Evolutionary conservation across 2,797 vertebrate genomes (phyloP).

Genomic region (Anguilla marmorata): DNA sequence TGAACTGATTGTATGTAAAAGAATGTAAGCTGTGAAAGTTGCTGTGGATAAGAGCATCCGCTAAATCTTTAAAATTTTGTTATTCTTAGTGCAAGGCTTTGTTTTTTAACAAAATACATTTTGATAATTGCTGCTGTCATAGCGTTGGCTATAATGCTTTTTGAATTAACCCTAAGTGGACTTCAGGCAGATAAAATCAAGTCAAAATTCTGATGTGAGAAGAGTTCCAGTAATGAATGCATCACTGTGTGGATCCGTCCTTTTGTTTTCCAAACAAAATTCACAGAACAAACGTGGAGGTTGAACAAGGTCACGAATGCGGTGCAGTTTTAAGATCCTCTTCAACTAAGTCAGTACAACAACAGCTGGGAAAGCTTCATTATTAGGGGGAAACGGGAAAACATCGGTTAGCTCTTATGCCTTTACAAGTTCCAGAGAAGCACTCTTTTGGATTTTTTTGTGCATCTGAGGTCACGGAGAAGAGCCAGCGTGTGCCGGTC

Average conservation of each 20-base stretch:
- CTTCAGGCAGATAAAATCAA: neutral
- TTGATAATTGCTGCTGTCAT: neutral
- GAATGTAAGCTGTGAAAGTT: neutral
- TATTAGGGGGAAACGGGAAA: neutral
- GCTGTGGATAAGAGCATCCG: neutral
- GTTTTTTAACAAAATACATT: neutral
- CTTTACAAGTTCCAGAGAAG: neutral
- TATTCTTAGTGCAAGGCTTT: neutral
- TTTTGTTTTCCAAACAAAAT: neutral
- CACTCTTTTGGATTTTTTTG: neutral
- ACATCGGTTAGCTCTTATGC: neutral
- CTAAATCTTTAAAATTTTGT: neutral
- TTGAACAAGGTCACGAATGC: neutral
- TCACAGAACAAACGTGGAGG: neutral
- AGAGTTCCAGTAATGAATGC: neutral
- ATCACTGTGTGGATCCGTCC: neutral
- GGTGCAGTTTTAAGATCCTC: neutral
- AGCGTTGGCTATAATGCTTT: neutral
- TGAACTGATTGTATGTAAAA: neutral
- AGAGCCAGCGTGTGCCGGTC: neutral
- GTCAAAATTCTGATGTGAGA: neutral
- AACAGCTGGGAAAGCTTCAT: neutral
- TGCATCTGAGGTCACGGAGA: slow-evolving; percentile 4
- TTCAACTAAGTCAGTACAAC: neutral
- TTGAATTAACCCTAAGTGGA: neutral